phyloP scores from a whole-genome alignment of 2,888 invertebrate species.

The Hyppa rectilinea region DNA sequence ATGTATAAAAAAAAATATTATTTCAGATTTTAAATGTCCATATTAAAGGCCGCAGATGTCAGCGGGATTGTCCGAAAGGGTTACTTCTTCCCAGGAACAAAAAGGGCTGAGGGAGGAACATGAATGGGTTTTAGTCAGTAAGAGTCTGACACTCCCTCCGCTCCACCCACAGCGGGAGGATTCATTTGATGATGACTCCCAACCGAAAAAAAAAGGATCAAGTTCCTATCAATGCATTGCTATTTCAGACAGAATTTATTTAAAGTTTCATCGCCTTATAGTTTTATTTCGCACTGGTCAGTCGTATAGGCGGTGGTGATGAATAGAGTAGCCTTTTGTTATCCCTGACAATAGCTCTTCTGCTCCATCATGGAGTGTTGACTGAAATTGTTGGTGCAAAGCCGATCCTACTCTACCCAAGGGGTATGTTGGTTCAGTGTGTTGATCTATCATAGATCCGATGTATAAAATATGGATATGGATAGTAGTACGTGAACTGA shows the following conservation, averaged over 20 bases:
- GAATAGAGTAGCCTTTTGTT: conserved; percentile 35
- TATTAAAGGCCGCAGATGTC: too few relatives aligned
- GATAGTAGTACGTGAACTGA: not conserved
- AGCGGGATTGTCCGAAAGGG: too few relatives aligned
- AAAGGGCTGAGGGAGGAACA: too few relatives aligned
- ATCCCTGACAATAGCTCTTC: conserved; percentile 29
- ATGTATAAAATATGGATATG: not conserved
- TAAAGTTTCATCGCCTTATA: not conserved
- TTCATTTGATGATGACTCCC: too few relatives aligned
- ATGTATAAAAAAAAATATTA: too few relatives aligned
- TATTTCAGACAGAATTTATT: not conserved
- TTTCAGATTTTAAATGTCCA: too few relatives aligned
- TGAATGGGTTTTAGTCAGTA: too few relatives aligned
- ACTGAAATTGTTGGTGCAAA: conserved; percentile 30
- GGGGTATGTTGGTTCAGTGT: not conserved
- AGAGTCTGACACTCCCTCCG: too few relatives aligned
- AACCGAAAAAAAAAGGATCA: too few relatives aligned
- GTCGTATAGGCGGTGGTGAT: not conserved
- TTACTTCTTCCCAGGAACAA: too few relatives aligned
- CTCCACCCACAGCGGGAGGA: too few relatives aligned
- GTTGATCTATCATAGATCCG: conserved; percentile 4
- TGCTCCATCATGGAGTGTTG: conserved; percentile 14
- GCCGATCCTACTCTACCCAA: conserved; percentile 12
- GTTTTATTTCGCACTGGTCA: not conserved
- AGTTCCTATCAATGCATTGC: not conserved